Evolutionary conservation across 2,113 vertebrate species (phyloP).

Genomic region (Clarias batrachus): DNA sequence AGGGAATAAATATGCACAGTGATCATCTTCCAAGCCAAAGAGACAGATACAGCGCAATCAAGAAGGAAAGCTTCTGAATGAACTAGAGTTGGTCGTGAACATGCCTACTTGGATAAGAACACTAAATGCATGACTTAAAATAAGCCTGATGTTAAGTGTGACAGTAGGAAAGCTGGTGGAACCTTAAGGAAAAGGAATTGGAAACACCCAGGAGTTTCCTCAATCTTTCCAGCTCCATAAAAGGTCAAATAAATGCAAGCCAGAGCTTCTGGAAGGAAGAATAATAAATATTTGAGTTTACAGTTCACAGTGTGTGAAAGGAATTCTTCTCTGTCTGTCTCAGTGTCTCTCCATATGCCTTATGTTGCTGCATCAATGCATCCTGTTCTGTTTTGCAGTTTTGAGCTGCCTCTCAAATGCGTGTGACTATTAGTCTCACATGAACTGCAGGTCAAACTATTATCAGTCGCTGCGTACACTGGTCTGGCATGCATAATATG

Average conservation of each 20-base stretch:
- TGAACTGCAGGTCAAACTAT: background rate
- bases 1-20: background rate
- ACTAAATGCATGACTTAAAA: background rate
- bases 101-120: background rate
- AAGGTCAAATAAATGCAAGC: slow-evolving; percentile 25
- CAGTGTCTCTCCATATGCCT: background rate
- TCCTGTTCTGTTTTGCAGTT: background rate
- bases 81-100: slow-evolving; percentile 1
- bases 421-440: background rate
- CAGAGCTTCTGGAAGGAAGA: background rate
- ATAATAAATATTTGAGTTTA: slow-evolving; percentile 11
- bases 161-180: background rate
- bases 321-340: background rate
- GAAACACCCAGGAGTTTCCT: background rate
- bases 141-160: background rate
- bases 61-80: background rate
- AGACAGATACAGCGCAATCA: background rate
- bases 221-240: slow-evolving; percentile 29
- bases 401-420: background rate
- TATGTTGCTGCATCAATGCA: background rate
- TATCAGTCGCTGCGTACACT: background rate
- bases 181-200: background rate
- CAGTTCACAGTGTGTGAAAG: background rate
- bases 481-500: background rate
- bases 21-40: background rate